phyloP scores from a whole-genome alignment of 1,140 invertebrate genomes.

The Zophobas atratus region DNA sequence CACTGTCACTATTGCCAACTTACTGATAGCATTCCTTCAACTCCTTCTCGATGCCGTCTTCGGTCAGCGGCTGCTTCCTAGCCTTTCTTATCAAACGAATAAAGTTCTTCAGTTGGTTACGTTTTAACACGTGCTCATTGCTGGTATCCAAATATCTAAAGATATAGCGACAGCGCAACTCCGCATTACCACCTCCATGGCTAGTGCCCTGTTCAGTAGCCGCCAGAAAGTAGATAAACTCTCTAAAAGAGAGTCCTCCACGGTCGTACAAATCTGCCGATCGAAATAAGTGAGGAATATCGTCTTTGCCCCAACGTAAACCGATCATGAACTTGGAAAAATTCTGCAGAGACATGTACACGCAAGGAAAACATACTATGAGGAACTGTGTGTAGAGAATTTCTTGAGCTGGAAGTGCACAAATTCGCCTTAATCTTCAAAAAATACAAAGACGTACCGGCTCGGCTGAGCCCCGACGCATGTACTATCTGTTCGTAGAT shows the following conservation, averaged over 20 bases:
- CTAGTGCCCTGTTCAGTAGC: slow-evolving; percentile 67
- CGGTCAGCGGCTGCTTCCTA: slow-evolving; percentile 56
- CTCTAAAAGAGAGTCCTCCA: slow-evolving; percentile 68
- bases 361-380: slow-evolving; percentile 66
- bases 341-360: slow-evolving; percentile 67
- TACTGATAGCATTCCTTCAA: slow-evolving; percentile 58
- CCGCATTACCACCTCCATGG: slow-evolving; percentile 66
- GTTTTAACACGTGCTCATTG: slow-evolving; percentile 57
- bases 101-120: slow-evolving; percentile 58
- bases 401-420: slow-evolving; percentile 52
- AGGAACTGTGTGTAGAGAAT: slow-evolving; percentile 66
- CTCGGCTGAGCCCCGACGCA: slow-evolving; percentile 43
- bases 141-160: slow-evolving; percentile 66
- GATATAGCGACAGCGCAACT: slow-evolving; percentile 69
- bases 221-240: slow-evolving; percentile 68
- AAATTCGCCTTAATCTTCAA: not conserved
- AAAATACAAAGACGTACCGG: not conserved
- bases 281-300: slow-evolving; percentile 66
- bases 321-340: slow-evolving; percentile 68
- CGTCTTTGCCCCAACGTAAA: slow-evolving; percentile 67
- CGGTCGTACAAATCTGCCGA: slow-evolving; percentile 68
- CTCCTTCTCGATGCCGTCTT: slow-evolving; percentile 56
- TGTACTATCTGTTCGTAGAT: slow-evolving; percentile 58
- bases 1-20: not conserved
- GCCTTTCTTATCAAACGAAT: slow-evolving; percentile 57